Evolutionary conservation across 2,113 vertebrate species (phyloP).

Genomic region (Bufo gargarizans): DNA sequence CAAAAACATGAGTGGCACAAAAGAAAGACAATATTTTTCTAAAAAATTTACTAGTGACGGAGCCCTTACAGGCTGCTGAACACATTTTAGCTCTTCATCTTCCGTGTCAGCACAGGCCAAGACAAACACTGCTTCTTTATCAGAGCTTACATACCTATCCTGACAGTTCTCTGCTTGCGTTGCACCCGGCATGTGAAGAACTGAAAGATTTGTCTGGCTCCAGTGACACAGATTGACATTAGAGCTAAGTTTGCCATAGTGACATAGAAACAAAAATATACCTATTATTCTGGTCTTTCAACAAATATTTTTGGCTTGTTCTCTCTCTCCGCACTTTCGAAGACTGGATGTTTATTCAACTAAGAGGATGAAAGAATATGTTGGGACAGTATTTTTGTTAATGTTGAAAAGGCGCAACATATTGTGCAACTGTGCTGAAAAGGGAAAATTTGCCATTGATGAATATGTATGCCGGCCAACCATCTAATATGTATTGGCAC

Average conservation of each 20-base stretch:
- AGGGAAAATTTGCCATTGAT: neutral
- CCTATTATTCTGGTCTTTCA: neutral
- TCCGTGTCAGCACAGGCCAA: slow-evolving; percentile 18
- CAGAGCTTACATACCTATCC: slow-evolving; percentile 35
- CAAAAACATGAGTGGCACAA: neutral
- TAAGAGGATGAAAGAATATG: neutral
- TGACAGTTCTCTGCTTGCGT: neutral
- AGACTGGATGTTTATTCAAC: neutral
- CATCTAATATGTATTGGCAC: no score
- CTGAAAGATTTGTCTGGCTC: slow-evolving; percentile 19
- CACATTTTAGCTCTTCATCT: neutral
- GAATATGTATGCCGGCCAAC: no score
- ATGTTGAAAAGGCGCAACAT: neutral
- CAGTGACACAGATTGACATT: slow-evolving; percentile 8
- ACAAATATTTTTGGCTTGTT: neutral
- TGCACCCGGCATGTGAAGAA: neutral
- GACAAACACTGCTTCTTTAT: slow-evolving; percentile 27
- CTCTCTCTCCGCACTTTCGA: neutral
- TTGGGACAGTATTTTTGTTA: neutral
- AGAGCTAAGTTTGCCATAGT: neutral
- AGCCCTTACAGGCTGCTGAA: neutral
- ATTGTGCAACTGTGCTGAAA: neutral
- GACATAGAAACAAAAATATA: slow-evolving; percentile 13
- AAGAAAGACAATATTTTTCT: neutral
- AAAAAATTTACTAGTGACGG: neutral